These are phyloP conservation scores for Caretta caretta DNA, from an alignment of 2,113 vertebrate species.

Conservation along the genomic window DNA sequence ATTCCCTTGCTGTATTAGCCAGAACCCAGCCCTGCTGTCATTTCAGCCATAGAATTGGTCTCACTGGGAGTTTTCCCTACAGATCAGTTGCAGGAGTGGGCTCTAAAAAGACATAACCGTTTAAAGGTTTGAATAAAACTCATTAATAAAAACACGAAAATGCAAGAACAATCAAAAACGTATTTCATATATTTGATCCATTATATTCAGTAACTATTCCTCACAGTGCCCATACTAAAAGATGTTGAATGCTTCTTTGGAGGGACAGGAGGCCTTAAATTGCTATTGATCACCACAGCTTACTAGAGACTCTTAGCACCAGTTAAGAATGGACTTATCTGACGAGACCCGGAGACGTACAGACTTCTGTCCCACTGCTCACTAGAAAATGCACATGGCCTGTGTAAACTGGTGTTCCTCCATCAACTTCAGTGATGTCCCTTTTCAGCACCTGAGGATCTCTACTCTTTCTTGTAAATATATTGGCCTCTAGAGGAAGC, in stretches of 20 bases:
- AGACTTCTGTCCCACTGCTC: not conserved
- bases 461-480: not conserved
- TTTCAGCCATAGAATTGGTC: not conserved
- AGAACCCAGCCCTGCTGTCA: not conserved
- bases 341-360: not conserved
- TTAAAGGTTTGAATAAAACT: not conserved
- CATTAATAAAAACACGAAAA: not conserved
- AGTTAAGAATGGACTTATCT: not conserved
- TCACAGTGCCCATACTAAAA: not conserved
- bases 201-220: not conserved
- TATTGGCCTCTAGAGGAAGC: not conserved
- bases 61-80: not conserved
- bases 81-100: not conserved
- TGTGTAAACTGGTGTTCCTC: not conserved
- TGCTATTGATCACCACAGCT: not conserved
- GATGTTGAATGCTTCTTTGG: not conserved
- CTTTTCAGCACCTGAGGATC: not conserved
- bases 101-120: not conserved
- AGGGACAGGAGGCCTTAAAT: not conserved
- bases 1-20: rapidly evolving
- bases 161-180: not conserved
- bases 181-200: not conserved
- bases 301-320: not conserved
- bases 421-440: not conserved
- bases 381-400: not conserved